Evolutionary conservation across 2,888 invertebrate genomes (phyloP).

Genomic region (Apotomis turbidana): DNA sequence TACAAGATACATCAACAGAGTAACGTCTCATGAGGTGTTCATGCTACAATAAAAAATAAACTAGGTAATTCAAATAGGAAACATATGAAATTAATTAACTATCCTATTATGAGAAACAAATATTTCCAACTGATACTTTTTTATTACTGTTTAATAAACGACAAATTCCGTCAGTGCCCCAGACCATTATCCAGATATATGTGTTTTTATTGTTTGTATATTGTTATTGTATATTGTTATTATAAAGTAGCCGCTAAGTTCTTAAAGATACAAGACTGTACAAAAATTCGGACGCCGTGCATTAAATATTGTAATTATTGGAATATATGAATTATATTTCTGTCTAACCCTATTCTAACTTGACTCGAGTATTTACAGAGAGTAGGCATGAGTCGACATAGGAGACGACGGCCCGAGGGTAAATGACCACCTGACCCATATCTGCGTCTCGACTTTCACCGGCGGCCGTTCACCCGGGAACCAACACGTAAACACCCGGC

Average conservation of each 20-base stretch:
- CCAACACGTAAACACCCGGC: slow-evolving; percentile 72
- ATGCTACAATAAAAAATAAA: too few species aligned
- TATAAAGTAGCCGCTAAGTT: too few species aligned
- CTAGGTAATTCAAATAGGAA: too few species aligned
- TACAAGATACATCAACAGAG: too few species aligned
- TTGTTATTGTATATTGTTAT: too few species aligned
- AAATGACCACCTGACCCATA: slow-evolving; percentile 82
- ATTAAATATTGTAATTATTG: background rate
- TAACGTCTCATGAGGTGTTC: too few species aligned
- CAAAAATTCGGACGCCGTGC: too few species aligned
- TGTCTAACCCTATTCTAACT: slow-evolving; percentile 7
- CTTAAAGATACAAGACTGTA: too few species aligned
- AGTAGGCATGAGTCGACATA: slow-evolving; percentile 34
- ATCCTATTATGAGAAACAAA: too few species aligned
- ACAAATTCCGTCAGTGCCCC: slow-evolving; percentile 13
- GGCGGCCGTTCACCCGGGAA: slow-evolving; percentile 80
- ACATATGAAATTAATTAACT: too few species aligned
- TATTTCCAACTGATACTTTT: too few species aligned
- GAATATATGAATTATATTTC: background rate
- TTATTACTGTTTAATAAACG: background rate
- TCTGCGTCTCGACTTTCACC: slow-evolving; percentile 77
- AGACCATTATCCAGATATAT: slow-evolving; percentile 1
- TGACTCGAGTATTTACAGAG: slow-evolving; percentile 27
- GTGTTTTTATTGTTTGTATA: too few species aligned
- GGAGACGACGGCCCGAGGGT: slow-evolving; percentile 70